Evolutionary conservation across 1,140 invertebrate species (phyloP), one percentile per base, ranked within the genome.

Genomic region (Episyrphus balteatus): DNA sequence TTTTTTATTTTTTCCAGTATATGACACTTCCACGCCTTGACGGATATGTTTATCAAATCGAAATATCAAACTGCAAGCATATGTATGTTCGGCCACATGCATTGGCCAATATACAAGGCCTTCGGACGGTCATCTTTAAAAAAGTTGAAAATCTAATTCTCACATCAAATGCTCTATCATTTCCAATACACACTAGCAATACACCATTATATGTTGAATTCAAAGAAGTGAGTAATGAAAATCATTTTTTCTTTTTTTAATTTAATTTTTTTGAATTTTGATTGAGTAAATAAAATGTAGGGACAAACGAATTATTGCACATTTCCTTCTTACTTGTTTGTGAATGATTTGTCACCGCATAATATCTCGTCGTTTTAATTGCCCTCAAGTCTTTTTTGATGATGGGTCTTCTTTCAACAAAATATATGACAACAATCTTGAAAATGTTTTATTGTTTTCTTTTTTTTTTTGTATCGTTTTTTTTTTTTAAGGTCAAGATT

Each of bases 61-160:
- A 57, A 48, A 50, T 68, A 26, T 54, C 55, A 13, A 66, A 68
- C 42, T 68, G 65, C 19, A 59, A 52, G 10, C 50, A 55, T 7
- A 44, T 68, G 7, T 51, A 41, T 9, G 55, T 68, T 7, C 49
- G 56, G 26, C 44, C 57, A 11, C 55, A 66, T 43, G 46, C 73
- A 9, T 52, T 77, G 10, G 52, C 56, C 1, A 55, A 66, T n/a
- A 74, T 76, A 50, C 54, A 56, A 11, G 68, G 65, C 1, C 57
- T 79, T 17, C 63, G 66, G 12, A 71, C 69, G 42, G 65, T 79
- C 5, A 69, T 58, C 11, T 59, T 79, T 46, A 44, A 56, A 17
- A 73, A 76, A 57, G 64, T 79, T 13, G 55, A 55, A 2, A 69
- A 73, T 26, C 57, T 79, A 3, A 67, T 58, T 12, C 56, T 79